These are phyloP conservation scores for Hylaeus anthracinus DNA, from an alignment of 1,140 invertebrate genomes.

Conservation along the genomic window DNA sequence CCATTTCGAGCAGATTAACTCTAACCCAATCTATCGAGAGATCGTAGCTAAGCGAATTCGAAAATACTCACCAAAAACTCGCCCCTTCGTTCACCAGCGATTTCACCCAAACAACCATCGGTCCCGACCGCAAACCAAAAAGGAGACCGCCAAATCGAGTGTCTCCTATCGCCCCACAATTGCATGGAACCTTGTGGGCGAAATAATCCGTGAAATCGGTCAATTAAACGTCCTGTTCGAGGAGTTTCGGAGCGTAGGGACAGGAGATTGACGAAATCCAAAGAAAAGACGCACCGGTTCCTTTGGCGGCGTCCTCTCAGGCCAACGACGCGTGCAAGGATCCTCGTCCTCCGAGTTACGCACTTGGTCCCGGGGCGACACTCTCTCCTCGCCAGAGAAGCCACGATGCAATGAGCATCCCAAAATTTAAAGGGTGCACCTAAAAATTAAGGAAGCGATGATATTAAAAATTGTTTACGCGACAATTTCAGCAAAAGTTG, in stretches of 20 bases:
- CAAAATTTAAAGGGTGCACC: too few species aligned
- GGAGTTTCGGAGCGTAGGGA: slow-evolving; percentile 29
- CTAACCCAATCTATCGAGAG: neutral
- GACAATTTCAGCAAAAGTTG: too few species aligned
- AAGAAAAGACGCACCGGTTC: slow-evolving; percentile 33
- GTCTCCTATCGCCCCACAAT: neutral
- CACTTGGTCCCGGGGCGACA: slow-evolving; percentile 24
- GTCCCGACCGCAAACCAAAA: neutral
- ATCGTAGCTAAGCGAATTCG: neutral
- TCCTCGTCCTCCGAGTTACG: slow-evolving; percentile 16
- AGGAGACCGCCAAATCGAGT: neutral
- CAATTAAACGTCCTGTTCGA: slow-evolving; percentile 65
- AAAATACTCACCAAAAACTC: neutral
- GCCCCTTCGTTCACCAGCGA: neutral
- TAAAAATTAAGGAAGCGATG: too few species aligned
- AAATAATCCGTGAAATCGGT: slow-evolving; percentile 71
- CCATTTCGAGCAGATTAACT: neutral
- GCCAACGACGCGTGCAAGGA: slow-evolving; percentile 57
- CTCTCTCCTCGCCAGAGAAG: slow-evolving; percentile 9
- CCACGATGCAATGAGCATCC: too few species aligned
- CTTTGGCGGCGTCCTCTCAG: slow-evolving; percentile 47
- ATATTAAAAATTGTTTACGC: too few species aligned
- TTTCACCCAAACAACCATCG: neutral
- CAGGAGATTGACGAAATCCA: slow-evolving; percentile 31
- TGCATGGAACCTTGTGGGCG: neutral